Percentiles rank a stretch among this genome's conserved stretches.
phyloP scores from a whole-genome alignment of 2,888 invertebrate genomes.

The Drosophila neutralis region DNA sequence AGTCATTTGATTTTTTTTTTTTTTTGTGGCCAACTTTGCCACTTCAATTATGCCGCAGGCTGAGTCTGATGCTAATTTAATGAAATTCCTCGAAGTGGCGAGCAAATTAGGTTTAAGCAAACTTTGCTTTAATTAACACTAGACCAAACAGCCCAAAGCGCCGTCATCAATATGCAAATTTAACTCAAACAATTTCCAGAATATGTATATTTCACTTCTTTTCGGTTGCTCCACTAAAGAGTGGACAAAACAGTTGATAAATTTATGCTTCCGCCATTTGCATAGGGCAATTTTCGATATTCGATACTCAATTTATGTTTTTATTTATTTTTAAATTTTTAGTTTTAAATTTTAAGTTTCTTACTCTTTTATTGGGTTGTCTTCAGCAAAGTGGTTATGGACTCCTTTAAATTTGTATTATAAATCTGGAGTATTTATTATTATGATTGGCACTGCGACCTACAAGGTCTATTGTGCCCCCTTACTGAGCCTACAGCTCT shows the following conservation, averaged over 20 bases:
- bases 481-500: no score
- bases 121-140: slow-evolving; percentile 51
- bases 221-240: not conserved
- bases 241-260: not conserved
- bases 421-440: no score
- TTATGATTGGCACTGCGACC: no score
- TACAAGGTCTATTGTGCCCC: no score
- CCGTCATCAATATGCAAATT: slow-evolving; percentile 56
- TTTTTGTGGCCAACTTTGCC: slow-evolving; percentile 8
- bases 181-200: slow-evolving; percentile 15
- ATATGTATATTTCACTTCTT: not conserved
- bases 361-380: no score
- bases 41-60: slow-evolving; percentile 17
- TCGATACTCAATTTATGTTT: not conserved
- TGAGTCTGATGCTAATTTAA: slow-evolving; percentile 34
- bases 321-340: no score
- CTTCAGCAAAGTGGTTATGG: no score
- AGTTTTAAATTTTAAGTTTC: no score
- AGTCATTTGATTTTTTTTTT: slow-evolving; percentile 18
- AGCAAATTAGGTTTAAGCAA: slow-evolving; percentile 47
- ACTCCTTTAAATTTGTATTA: no score
- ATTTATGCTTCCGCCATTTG: not conserved
- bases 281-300: slow-evolving; percentile 25
- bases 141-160: slow-evolving; percentile 8
- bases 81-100: slow-evolving; percentile 34